Base-by-base conservation (phyloP, 2,888 invertebrate species). In the Meteorus cinctellus region DNA sequence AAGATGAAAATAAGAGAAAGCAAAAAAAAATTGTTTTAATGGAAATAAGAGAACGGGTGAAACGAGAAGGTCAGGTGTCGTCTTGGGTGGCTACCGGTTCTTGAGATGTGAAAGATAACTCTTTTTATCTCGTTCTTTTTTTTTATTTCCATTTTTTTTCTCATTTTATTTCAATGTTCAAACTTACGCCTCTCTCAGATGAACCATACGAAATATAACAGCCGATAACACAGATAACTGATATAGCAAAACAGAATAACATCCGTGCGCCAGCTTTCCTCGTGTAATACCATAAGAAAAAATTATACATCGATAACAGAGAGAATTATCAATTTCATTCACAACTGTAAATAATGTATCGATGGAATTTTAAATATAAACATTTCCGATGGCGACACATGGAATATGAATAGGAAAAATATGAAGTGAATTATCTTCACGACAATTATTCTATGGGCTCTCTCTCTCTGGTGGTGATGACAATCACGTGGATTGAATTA, bases 21-120 rank as follows among this genome's bases (percentile, higher is more conserved):
- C 81, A 81, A 34, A 36, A 19, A 65, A 36, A 65, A 65, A 65
- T 41, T 65, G 65, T 65, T 55, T 55, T 65, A 65, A 41, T 65
- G 65, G 65, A 41, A 65, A 65, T 65, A 65, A 65, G 65, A 65
- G 65, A 65, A 36, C 36, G 65, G 65, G 10, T 41, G 36, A 65
- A 65, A 65, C 65, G 65, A 65, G 31, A 34, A 65, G 65, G 65
- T 65, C 65, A 65, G 65, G 36, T 65, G 85, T 86, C 86, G 87
- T 87, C 87, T 86, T 87, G 86, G 87, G 87, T 87, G 87, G 87
- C 83, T 86, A 87, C 87, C 86, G 88, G 87, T 88, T 88, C 84
- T 65, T 65, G 65, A 36, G 65, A 65, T 65, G 65, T 41, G 65
- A 65, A 65, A 65, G 36, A 65, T 36, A 24, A 19, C n/a, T 65